These are phyloP conservation scores for Scaptomyza flava DNA, from an alignment of 2,888 invertebrate genomes.

Conservation along the genomic window DNA sequence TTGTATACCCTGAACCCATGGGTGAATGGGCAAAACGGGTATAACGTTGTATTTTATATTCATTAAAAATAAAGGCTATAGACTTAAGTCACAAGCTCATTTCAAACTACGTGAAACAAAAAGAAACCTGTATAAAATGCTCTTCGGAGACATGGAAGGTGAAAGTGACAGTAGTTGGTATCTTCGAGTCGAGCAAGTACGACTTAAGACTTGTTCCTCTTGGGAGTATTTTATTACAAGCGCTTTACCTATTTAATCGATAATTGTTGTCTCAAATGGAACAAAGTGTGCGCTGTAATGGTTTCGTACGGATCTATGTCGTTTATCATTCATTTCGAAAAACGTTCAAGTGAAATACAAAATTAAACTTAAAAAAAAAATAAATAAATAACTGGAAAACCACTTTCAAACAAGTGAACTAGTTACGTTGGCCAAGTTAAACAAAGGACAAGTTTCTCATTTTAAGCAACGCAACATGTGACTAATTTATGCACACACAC, in stretches of 20 bases:
- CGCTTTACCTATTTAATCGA: slow-evolving; percentile 41
- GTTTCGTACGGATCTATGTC: neutral
- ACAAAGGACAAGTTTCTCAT: slow-evolving; percentile 37
- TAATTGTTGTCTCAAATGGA: slow-evolving; percentile 17
- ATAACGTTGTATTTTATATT: too few species aligned
- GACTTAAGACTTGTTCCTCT: slow-evolving; percentile 7
- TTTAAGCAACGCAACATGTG: slow-evolving; percentile 51
- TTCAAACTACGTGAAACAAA: too few species aligned
- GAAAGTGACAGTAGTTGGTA: too few species aligned
- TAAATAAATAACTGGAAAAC: too few species aligned
- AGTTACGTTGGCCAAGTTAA: slow-evolving; percentile 13
- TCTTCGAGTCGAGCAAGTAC: too few species aligned
- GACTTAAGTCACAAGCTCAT: too few species aligned
- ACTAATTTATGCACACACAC: slow-evolving; percentile 50
- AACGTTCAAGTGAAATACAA: too few species aligned
- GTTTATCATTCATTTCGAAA: neutral
- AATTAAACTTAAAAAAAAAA: too few species aligned
- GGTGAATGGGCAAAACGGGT: too few species aligned
- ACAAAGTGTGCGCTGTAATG: slow-evolving; percentile 3
- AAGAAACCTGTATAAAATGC: too few species aligned
- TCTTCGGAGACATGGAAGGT: too few species aligned
- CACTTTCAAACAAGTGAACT: neutral
- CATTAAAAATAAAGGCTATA: too few species aligned
- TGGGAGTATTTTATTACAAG: slow-evolving; percentile 39
- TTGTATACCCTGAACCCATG: neutral